A percentile compares a stretch with the other conserved stretches of the same genome.
These are phyloP conservation scores for Calidris pygmaea DNA, from an alignment of 2,113 vertebrate species.

Conservation along the genomic window DNA sequence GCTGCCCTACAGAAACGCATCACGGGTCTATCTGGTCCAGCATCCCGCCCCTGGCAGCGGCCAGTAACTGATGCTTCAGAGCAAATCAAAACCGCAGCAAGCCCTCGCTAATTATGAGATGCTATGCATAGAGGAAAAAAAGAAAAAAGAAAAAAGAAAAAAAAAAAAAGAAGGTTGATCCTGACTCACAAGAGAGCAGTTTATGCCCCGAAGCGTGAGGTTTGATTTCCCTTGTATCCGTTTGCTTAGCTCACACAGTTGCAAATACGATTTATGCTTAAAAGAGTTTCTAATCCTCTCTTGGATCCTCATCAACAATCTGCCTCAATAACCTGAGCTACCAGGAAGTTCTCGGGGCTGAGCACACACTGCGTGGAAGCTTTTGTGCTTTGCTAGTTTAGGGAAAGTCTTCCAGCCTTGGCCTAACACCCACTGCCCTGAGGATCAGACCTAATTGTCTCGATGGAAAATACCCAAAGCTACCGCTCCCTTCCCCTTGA, in stretches of 20 bases:
- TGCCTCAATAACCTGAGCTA: conserved; percentile 56
- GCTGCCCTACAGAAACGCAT: conserved; percentile 33
- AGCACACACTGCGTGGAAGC: not conserved
- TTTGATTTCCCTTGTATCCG: conserved; percentile 67
- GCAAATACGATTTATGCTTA: conserved; percentile 63
- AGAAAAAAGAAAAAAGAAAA: not conserved
- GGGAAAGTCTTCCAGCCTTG: conserved; percentile 40
- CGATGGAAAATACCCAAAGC: conserved; percentile 36
- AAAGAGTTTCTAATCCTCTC: conserved; percentile 66
- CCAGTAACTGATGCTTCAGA: conserved; percentile 42
- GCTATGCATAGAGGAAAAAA: not conserved
- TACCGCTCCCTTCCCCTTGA: conserved; percentile 39
- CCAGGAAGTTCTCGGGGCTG: conserved; percentile 53
- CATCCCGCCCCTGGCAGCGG: not conserved
- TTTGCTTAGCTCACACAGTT: conserved; percentile 63
- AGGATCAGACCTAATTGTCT: conserved; percentile 47
- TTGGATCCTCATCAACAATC: conserved; percentile 67
- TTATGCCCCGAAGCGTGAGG: conserved; percentile 56
- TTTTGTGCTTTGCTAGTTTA: conserved; percentile 39
- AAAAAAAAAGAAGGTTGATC: conserved; percentile 45
- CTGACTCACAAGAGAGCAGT: conserved; percentile 67
- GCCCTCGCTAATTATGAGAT: conserved; percentile 52
- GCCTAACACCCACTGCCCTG: conserved; percentile 14
- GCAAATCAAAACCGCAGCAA: conserved; percentile 55
- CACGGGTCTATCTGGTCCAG: not conserved